phyloP scores from a whole-genome alignment of 1,140 invertebrate genomes.

The Cylas formicarius region DNA sequence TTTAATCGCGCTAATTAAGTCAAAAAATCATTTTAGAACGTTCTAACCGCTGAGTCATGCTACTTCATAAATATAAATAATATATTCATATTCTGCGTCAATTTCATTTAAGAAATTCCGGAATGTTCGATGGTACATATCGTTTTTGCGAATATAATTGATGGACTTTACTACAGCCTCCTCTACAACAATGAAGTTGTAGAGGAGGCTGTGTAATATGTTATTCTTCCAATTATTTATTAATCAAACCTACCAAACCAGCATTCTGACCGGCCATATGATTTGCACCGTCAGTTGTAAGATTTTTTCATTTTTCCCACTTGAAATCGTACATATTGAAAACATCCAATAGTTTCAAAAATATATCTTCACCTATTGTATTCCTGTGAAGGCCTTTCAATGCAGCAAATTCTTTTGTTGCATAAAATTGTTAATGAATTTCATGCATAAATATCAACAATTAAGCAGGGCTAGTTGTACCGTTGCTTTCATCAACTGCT shows the following conservation, averaged over 20 bases:
- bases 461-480: constrained; percentile 11
- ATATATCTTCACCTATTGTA: constrained; percentile 20
- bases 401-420: constrained; percentile 16
- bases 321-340: constrained; percentile 13
- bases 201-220: constrained; percentile 1
- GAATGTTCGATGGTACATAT: constrained; percentile 6
- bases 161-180: constrained; percentile 3
- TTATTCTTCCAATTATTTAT: constrained; percentile 12
- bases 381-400: constrained; percentile 12
- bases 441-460: constrained; percentile 12
- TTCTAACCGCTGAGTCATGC: constrained; percentile 10
- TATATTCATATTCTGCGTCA: constrained; percentile 1
- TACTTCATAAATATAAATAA: constrained; percentile 11
- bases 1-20: constrained; percentile 3
- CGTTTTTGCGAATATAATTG: constrained; percentile 11
- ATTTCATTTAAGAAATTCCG: no score
- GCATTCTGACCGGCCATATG: constrained; percentile 18
- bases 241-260: constrained; percentile 16
- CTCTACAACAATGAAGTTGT: constrained; percentile 12
- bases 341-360: constrained; percentile 13
- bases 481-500: constrained; percentile 16
- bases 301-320: constrained; percentile 14
- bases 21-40: constrained; percentile 14
- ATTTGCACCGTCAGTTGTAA: constrained; percentile 17
- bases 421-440: constrained; percentile 19